Conservation (phyloP, 1,140 invertebrate genomes). For the fruit fly (Drosophila melanogaster) region DNA sequence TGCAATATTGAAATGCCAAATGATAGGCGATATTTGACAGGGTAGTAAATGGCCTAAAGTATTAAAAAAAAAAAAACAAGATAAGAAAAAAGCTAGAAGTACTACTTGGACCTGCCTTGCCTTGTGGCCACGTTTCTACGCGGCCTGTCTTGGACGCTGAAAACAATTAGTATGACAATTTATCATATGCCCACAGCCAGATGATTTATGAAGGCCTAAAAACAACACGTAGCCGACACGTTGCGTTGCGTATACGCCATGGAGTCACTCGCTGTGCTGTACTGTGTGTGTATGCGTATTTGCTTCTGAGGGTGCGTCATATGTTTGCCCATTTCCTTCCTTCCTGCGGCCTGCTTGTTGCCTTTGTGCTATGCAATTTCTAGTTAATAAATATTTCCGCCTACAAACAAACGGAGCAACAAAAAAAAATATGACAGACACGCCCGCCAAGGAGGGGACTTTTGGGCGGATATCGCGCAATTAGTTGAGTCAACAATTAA, state of each 20-base stretch:
- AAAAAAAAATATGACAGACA: constrained; percentile 52
- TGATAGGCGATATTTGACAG: constrained; percentile 71
- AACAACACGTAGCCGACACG: constrained; percentile 46
- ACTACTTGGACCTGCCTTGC: constrained; percentile 9
- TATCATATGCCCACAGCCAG: constrained; percentile 74
- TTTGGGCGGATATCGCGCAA: constrained; percentile 44
- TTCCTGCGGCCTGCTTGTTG: constrained; percentile 46
- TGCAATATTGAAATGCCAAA: constrained; percentile 29
- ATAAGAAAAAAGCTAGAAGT: constrained; percentile 3
- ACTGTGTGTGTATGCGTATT: constrained; percentile 60
- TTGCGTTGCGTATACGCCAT: constrained; percentile 36
- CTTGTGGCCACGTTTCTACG: constrained; percentile 29
- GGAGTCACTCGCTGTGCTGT: constrained; percentile 5
- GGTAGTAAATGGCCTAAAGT: constrained; percentile 54
- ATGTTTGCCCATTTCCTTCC: constrained; percentile 79
- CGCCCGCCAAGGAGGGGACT: constrained; percentile 27
- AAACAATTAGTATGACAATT: constrained; percentile 84
- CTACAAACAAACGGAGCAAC: constrained; percentile 31
- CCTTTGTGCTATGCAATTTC: constrained; percentile 71
- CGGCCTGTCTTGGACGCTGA: constrained; percentile 68
- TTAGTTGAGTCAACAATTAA: constrained; percentile 57
- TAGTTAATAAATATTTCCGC: constrained; percentile 81
- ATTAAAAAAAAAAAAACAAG: constrained; percentile 33
- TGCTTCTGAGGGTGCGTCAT: constrained; percentile 68
- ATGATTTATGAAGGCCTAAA: constrained; percentile 76